These are phyloP conservation scores for Anastrepha ludens DNA, from an alignment of 1,140 invertebrate species.

Conservation along the genomic window DNA sequence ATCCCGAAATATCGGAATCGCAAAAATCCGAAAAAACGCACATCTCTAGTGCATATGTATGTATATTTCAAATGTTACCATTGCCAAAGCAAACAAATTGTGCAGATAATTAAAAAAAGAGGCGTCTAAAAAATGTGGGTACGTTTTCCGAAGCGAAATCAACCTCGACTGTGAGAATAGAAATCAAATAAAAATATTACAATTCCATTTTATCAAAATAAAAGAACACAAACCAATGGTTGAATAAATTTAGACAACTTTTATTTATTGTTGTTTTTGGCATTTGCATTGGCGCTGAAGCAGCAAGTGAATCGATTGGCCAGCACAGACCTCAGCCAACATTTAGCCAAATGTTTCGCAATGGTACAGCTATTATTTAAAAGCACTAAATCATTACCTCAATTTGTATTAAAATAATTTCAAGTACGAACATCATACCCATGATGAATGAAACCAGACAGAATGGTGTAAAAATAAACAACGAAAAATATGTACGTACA, in stretches of 20 bases:
- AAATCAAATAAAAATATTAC: not conserved
- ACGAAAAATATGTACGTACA: not conserved
- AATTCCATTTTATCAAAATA: not conserved
- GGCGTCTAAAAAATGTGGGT: no score
- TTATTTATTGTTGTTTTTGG: not conserved
- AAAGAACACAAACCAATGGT: not conserved
- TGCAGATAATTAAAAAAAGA: no score
- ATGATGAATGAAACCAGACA: not conserved
- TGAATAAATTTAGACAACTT: not conserved
- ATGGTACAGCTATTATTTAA: not conserved
- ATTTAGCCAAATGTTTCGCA: not conserved
- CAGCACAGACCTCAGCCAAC: not conserved
- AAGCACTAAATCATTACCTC: constrained; percentile 29
- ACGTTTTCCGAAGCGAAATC: no score
- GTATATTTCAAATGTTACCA: no score
- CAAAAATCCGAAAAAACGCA: no score
- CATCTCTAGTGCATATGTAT: no score
- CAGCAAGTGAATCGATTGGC: not conserved
- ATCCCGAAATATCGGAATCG: no score
- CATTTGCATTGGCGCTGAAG: not conserved
- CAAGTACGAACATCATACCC: not conserved
- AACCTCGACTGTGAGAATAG: no score
- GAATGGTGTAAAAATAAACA: not conserved
- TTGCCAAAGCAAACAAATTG: no score
- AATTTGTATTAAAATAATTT: constrained; percentile 33